Conservation (phyloP, 2,113 vertebrate genomes). For the Mustelus asterias region DNA sequence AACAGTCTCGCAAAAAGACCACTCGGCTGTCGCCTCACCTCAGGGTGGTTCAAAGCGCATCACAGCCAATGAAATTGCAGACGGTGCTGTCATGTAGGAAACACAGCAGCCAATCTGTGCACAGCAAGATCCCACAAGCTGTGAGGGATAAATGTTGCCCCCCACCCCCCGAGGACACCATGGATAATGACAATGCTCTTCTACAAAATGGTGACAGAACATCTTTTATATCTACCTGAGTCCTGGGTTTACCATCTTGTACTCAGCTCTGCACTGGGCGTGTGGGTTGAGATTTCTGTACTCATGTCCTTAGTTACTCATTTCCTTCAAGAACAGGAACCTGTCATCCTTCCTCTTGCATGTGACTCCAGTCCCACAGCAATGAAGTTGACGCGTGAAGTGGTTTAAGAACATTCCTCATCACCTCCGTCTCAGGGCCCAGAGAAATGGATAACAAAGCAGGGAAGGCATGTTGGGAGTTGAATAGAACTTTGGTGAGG, state of each 20-base stretch:
- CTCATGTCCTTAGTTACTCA: not conserved
- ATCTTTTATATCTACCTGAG: not conserved
- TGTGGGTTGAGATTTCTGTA: not conserved
- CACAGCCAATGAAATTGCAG: not conserved
- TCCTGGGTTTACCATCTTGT: not conserved
- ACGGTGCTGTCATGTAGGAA: not conserved
- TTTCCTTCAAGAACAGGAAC: not conserved
- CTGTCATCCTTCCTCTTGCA: not conserved
- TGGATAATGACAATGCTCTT: not conserved
- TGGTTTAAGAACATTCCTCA: not conserved
- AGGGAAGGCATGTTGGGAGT: no score
- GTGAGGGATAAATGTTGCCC: not conserved
- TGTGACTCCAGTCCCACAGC: not conserved
- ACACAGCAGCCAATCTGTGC: not conserved
- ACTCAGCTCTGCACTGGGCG: not conserved
- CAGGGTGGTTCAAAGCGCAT: not conserved
- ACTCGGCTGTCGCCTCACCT: no score
- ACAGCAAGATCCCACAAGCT: not conserved
- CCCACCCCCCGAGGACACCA: not conserved
- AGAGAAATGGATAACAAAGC: not conserved
- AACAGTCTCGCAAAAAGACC: no score
- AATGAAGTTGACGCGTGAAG: not conserved
- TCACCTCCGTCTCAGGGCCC: not conserved
- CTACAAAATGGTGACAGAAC: not conserved
- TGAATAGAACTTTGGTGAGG: no score